Evolutionary conservation across 2,888 invertebrate species (phyloP).

Genomic region (Stenchaetothrips biformis): DNA sequence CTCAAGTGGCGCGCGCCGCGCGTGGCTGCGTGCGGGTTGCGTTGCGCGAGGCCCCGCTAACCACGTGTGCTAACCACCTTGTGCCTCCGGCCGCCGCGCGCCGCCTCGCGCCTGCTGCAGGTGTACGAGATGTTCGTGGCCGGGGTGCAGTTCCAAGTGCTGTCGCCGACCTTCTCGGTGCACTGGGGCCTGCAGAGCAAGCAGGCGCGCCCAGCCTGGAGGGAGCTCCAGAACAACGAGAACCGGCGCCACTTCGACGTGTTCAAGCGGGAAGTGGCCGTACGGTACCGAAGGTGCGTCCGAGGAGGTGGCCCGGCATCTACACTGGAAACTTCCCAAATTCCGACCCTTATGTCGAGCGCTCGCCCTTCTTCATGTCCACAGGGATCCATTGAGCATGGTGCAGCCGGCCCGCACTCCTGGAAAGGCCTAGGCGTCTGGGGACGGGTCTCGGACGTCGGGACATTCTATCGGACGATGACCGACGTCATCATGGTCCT

Average conservation of each 20-base stretch:
- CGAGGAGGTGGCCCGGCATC: too few species aligned
- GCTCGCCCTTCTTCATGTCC: neutral
- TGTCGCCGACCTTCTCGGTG: constrained; percentile 82
- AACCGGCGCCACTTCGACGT: constrained; percentile 76
- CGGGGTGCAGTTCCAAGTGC: constrained; percentile 80
- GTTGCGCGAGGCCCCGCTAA: neutral
- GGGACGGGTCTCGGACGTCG: too few species aligned
- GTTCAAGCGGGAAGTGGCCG: constrained; percentile 78
- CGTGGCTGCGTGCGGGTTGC: constrained; percentile 38
- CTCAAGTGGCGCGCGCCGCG: constrained; percentile 29
- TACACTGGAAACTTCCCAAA: too few species aligned
- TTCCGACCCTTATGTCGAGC: too few species aligned
- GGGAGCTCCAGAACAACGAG: constrained; percentile 78
- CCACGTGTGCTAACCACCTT: neutral
- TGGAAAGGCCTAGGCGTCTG: neutral
- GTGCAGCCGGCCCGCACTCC: neutral
- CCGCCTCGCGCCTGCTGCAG: constrained; percentile 48
- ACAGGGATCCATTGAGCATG: constrained; percentile 2
- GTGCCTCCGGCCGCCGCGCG: neutral
- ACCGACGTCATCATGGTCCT: too few species aligned
- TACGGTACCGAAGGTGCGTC: constrained; percentile 53
- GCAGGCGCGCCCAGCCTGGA: constrained; percentile 73
- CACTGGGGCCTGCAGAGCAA: constrained; percentile 85
- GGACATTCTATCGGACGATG: too few species aligned
- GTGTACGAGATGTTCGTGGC: constrained; percentile 89